These are phyloP conservation scores for Phymatocera aterrima DNA, from an alignment of 2,888 invertebrate genomes.

Conservation along the genomic window DNA sequence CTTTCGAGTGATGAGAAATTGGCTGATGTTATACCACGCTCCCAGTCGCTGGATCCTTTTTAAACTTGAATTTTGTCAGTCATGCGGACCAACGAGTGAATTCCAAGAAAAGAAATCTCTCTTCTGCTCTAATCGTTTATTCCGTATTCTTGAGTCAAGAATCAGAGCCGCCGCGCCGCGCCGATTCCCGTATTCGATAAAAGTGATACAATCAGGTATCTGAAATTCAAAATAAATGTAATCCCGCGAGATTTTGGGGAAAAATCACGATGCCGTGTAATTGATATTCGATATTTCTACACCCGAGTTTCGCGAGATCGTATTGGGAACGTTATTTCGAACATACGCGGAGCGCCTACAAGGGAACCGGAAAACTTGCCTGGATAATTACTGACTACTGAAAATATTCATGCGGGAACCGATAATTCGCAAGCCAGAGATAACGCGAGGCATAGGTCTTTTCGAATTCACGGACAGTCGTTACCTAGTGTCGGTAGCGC, in stretches of 20 bases:
- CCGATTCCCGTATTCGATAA: not conserved
- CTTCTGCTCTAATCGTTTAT: conserved; percentile 16
- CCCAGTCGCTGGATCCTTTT: not conserved
- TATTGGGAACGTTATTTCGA: not conserved
- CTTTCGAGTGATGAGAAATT: conserved; percentile 20
- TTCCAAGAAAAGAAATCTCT: not conserved
- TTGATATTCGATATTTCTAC: not conserved
- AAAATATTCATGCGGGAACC: conserved; percentile 14
- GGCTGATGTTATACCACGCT: not conserved
- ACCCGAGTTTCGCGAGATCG: not conserved
- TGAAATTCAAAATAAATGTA: not conserved
- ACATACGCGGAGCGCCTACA: not conserved
- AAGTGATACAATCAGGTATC: not conserved
- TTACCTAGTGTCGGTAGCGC: conserved; percentile 5
- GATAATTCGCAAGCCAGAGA: conserved; percentile 9
- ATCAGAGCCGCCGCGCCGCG: too few species aligned
- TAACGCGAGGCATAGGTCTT: conserved; percentile 20
- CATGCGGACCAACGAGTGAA: conserved; percentile 3
- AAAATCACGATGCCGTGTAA: not conserved
- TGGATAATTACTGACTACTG: conserved; percentile 20
- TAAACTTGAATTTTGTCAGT: not conserved
- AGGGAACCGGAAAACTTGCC: not conserved
- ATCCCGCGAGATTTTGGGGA: not conserved
- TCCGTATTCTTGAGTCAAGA: not conserved
- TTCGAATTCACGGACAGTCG: conserved; percentile 33